Evolutionary conservation across 2,113 vertebrate genomes (phyloP).

Genomic region (Salvelinus alpinus): DNA sequence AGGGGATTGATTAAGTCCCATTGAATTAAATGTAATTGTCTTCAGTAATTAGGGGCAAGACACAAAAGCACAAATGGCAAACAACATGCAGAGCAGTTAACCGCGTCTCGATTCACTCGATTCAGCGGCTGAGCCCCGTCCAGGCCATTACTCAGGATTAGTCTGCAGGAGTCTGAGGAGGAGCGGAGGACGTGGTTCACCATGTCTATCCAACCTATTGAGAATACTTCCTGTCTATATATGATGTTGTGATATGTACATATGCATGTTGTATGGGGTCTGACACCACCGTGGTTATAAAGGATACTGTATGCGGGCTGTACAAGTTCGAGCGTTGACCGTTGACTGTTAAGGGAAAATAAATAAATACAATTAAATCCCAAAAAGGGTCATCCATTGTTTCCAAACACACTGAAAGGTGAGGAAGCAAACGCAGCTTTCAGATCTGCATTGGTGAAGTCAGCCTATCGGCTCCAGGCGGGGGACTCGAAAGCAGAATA

Average conservation of each 20-base stretch:
- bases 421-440: constrained; percentile 19
- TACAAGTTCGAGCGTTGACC: background rate
- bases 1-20: background rate
- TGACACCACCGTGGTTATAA: background rate
- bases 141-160: constrained; percentile 73
- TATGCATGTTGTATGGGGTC: background rate
- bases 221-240: background rate
- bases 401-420: constrained; percentile 16
- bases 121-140: constrained; percentile 45
- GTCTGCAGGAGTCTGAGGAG: constrained; percentile 60
- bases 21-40: too few species aligned
- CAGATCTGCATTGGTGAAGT: background rate
- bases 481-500: background rate
- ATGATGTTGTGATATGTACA: background rate
- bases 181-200: constrained; percentile 38
- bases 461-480: background rate
- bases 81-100: constrained; percentile 13
- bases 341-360: background rate
- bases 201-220: constrained; percentile 44
- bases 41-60: too few species aligned
- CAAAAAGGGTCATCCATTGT: background rate
- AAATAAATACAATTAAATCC: background rate
- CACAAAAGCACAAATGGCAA: too few species aligned
- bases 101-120: background rate
- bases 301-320: background rate